phyloP scores from a whole-genome alignment of 2,113 vertebrate genomes.

The Dissostichus mawsoni region DNA sequence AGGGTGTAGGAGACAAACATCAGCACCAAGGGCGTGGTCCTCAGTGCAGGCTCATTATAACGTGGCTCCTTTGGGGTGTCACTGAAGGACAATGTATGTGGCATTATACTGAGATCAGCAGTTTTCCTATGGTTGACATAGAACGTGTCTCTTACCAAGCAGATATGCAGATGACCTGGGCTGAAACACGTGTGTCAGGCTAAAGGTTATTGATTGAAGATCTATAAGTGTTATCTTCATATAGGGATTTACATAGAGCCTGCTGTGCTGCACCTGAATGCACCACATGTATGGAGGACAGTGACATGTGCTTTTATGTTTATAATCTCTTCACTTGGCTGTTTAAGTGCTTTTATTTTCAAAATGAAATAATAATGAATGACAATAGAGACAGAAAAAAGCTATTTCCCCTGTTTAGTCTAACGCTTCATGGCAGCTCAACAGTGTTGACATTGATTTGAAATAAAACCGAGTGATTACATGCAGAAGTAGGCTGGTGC shows the following conservation, averaged over 20 bases:
- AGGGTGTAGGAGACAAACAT: conserved; percentile 24
- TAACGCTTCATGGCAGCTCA: not conserved
- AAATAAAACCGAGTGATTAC: conserved; percentile 32
- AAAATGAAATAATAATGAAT: not conserved
- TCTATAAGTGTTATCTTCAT: conserved; percentile 13
- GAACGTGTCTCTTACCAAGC: not conserved
- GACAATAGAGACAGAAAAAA: not conserved
- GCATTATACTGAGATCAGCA: conserved; percentile 6
- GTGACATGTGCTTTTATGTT: not conserved
- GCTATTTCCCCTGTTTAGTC: not conserved
- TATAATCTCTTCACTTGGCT: not conserved
- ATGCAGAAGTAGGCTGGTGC: not conserved
- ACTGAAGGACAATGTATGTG: not conserved
- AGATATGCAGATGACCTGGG: conserved; percentile 16
- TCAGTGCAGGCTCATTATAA: conserved; percentile 7
- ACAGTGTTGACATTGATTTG: conserved; percentile 11
- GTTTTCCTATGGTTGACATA: not conserved
- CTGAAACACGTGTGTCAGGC: conserved; percentile 19
- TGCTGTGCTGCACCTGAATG: conserved; percentile 6
- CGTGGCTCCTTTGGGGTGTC: not conserved
- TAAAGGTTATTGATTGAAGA: conserved; percentile 41
- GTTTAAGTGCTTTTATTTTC: conserved; percentile 13
- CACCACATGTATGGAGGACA: not conserved
- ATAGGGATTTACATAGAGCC: not conserved
- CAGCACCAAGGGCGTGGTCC: conserved; percentile 63